These are phyloP conservation scores for Leistus spinibarbis DNA, from an alignment of 2,888 invertebrate genomes.

Conservation along the genomic window DNA sequence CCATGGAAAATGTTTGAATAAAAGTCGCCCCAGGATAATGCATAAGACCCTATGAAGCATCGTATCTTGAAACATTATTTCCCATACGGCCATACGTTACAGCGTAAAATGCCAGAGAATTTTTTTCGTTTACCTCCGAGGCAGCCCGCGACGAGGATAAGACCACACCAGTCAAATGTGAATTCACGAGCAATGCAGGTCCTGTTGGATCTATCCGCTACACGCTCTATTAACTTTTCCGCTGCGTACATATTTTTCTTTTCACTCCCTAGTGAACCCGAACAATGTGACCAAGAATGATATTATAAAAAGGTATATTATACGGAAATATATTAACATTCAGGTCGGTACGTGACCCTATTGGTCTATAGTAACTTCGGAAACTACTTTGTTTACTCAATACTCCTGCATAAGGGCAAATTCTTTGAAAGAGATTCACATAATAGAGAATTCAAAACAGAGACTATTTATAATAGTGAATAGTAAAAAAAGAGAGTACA, in stretches of 20 bases:
- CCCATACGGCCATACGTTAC: not conserved
- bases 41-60: too few species aligned
- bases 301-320: too few species aligned
- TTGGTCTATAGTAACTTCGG: too few species aligned
- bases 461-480: too few species aligned
- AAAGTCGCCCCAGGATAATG: not conserved
- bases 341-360: too few species aligned
- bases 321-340: too few species aligned
- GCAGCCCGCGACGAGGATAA: not conserved
- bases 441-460: too few species aligned
- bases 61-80: too few species aligned
- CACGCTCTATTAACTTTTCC: not conserved
- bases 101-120: not conserved
- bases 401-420: too few species aligned
- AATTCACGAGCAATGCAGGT: not conserved
- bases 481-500: too few species aligned
- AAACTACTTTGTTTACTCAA: too few species aligned
- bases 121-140: not conserved
- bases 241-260: not conserved
- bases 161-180: not conserved
- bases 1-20: not conserved
- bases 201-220: not conserved
- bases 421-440: too few species aligned
- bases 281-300: not conserved
- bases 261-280: not conserved